Evolutionary conservation across 2,888 invertebrate species (phyloP).

Genomic region (Aphelenchoides bicaudatus): DNA sequence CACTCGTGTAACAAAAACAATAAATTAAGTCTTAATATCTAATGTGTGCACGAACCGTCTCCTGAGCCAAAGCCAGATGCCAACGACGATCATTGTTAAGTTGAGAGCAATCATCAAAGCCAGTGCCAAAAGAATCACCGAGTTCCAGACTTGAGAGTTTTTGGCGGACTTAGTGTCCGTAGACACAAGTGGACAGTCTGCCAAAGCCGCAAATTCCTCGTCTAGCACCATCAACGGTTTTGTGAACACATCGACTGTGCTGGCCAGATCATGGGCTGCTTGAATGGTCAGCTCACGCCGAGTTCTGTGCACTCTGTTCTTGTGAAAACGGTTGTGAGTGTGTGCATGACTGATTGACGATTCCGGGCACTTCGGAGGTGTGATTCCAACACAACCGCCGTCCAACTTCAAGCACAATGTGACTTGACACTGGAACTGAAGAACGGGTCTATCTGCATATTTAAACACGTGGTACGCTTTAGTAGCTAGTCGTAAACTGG

Average conservation of each 20-base stretch:
- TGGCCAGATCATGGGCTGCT: constrained; percentile 1
- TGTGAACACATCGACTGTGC: constrained; percentile 56
- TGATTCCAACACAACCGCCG: constrained; percentile 56
- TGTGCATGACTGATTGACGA: constrained; percentile 40
- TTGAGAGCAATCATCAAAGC: constrained; percentile 7
- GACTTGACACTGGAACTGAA: constrained; percentile 60
- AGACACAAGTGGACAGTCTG: constrained; percentile 15
- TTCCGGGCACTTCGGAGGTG: constrained; percentile 55
- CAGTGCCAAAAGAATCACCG: not conserved
- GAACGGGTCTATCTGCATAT: constrained; percentile 58
- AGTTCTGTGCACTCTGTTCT: constrained; percentile 20
- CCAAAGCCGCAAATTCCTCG: constrained; percentile 31
- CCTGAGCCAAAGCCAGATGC: constrained; percentile 18
- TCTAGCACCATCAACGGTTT: constrained; percentile 43
- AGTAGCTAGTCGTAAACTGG: constrained; percentile 51
- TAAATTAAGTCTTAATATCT: constrained; percentile 1
- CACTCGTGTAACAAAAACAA: no score
- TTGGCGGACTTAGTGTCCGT: not conserved
- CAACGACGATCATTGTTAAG: constrained; percentile 3
- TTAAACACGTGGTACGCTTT: constrained; percentile 60
- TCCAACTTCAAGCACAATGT: constrained; percentile 59
- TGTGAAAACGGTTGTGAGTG: constrained; percentile 21
- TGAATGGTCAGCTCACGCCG: constrained; percentile 3
- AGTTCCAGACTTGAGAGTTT: not conserved
- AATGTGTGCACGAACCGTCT: constrained; percentile 13